phyloP scores from a whole-genome alignment of 1,140 invertebrate species.

The Zaprionus vittiger region DNA sequence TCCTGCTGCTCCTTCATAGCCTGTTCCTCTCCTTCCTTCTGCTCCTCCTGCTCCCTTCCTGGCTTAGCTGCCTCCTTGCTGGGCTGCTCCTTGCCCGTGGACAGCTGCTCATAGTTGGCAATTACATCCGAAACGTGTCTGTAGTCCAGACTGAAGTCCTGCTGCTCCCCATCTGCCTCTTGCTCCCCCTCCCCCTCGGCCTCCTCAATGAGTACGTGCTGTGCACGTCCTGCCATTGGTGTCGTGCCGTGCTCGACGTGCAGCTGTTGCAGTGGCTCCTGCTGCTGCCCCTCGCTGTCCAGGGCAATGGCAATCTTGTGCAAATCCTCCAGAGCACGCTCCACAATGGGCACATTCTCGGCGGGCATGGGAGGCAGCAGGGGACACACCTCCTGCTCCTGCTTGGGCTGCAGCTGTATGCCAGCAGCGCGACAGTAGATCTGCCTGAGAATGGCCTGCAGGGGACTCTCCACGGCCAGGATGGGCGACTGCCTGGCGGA shows the following conservation, averaged over 20 bases:
- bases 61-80: neutral
- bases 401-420: slow-evolving; percentile 36
- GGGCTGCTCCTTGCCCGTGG: slow-evolving; percentile 28
- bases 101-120: slow-evolving; percentile 76
- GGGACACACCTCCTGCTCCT: slow-evolving; percentile 12
- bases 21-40: neutral
- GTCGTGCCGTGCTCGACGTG: slow-evolving; percentile 56
- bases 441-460: slow-evolving; percentile 71
- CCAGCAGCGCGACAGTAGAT: slow-evolving; percentile 70
- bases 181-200: neutral
- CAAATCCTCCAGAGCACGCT: slow-evolving; percentile 71
- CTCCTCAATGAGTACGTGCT: slow-evolving; percentile 67
- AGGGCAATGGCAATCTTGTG: slow-evolving; percentile 63
- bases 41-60: neutral
- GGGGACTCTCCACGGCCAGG: slow-evolving; percentile 64
- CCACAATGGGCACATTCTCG: slow-evolving; percentile 79
- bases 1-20: slow-evolving; percentile 5
- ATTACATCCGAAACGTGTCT: slow-evolving; percentile 74
- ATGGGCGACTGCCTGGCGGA: slow-evolving; percentile 64
- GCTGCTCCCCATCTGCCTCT: neutral
- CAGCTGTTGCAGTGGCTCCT: slow-evolving; percentile 17
- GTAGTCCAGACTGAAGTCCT: slow-evolving; percentile 38
- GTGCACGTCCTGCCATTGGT: slow-evolving; percentile 54
- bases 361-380: slow-evolving; percentile 26
- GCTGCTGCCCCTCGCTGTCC: slow-evolving; percentile 33